Evolutionary conservation across 2,113 vertebrate genomes (phyloP), one percentile per base, ranked within the genome.

Genomic region (Procavia capensis): DNA sequence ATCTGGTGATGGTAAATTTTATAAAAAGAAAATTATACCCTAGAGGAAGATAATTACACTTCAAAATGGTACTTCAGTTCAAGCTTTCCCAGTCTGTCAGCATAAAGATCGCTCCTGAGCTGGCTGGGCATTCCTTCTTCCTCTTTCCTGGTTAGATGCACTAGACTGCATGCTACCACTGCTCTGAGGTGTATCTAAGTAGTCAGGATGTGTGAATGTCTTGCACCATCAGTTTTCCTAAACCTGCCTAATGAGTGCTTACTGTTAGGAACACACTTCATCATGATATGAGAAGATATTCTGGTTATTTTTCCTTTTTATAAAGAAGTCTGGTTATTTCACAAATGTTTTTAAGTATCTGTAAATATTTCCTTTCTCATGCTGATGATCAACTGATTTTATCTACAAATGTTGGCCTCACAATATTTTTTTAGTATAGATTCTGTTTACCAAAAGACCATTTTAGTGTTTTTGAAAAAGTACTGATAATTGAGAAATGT

Each of bases 341-440:
- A 85, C 96, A 97, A 95, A 50, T 96, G 20, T 96, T 98, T 98
- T 96, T 98, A 95, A 96, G 93, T 93, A 95, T 97, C 95, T 87
- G 94, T 97, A 90, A 68, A 82, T 11, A 17, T 91, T 95, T 78
- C n/a, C 8, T 96, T 47, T 87, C 27, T 86, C 43, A 36, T 54
- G 97, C 94, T 22, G 3, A 93, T 75, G 59, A 95, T 92, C 47
- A 95, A 80, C 66, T 61, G 87, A 93, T 87, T 87, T 82, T 79
- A 83, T 66, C 13, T 70, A 84, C 93, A 94, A 61, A 86, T 97
- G 80, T 97, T 96, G 96, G 80, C 96, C n/a, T 47, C 74, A 95
- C 41, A 36, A 3, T 97, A 96, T 94, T 97, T 98, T 98, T 98
- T 93, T 93, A 98, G 93, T 94, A 90, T 54, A 98, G 96, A 98